Evolutionary conservation across 2,797 vertebrate genomes (phyloP).

Genomic region (Diplodus puntazzo): DNA sequence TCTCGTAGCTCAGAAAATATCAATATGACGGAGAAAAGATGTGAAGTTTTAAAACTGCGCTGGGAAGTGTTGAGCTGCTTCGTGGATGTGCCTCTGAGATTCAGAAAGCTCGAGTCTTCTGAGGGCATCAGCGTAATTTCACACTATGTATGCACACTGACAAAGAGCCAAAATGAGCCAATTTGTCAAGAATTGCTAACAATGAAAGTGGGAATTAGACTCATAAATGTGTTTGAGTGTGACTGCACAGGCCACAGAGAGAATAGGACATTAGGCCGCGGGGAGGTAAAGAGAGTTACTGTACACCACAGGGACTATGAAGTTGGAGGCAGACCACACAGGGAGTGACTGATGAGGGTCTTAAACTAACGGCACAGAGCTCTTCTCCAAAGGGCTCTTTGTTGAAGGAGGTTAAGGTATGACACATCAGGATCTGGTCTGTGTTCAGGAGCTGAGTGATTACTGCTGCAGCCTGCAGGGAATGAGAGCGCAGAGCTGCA

Average conservation of each 20-base stretch:
- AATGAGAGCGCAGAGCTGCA: slow-evolving; percentile 27
- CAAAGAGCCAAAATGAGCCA: slow-evolving; percentile 1
- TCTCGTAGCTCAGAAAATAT: background rate
- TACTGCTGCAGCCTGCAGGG: slow-evolving; percentile 41
- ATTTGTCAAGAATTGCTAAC: slow-evolving; percentile 38
- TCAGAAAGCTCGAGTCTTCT: background rate
- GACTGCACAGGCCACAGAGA: slow-evolving; percentile 16
- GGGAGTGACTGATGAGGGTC: slow-evolving; percentile 54
- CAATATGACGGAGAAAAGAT: background rate
- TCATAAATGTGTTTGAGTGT: background rate
- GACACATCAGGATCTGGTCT: slow-evolving; percentile 32
- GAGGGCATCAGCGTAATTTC: background rate
- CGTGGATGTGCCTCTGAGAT: background rate
- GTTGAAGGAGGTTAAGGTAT: slow-evolving; percentile 38
- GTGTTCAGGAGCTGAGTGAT: slow-evolving; percentile 45
- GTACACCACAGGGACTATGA: slow-evolving; percentile 21
- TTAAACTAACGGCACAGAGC: slow-evolving; percentile 1
- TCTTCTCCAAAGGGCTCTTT: slow-evolving; percentile 34
- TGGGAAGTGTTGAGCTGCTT: background rate
- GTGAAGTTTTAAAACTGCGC: background rate
- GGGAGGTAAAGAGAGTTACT: slow-evolving; percentile 34
- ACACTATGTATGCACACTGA: slow-evolving; percentile 15
- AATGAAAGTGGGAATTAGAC: slow-evolving; percentile 31
- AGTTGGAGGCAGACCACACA: slow-evolving; percentile 21
- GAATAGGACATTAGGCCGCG: slow-evolving; percentile 20